Base-by-base conservation (phyloP, 2,797 vertebrate genomes). In the Melanotaenia maccullochi region DNA sequence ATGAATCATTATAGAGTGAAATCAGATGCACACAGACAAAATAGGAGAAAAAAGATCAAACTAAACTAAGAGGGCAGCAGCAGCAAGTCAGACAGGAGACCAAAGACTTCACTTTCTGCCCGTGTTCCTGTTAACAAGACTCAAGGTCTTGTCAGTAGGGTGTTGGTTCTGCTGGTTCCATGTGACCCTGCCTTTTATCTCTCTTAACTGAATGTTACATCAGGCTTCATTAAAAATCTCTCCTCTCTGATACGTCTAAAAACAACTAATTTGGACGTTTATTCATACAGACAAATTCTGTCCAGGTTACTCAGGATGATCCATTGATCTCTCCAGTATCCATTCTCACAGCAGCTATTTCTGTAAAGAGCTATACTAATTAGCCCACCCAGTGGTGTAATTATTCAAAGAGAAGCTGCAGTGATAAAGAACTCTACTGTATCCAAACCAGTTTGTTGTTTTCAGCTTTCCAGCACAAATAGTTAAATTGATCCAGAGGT, bases 61-160 rank as follows among this genome's bases (percentile, higher is more conserved):
- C 22, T 38, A 36, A 36, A 24, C 12, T 5, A 36, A 16, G 2
- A 7, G 33, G 6, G 35, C 67, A 35, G 60, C 55, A 18, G 38
- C 40, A 58, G 70, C 59, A 71, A 71, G 32, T 76, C 69, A 75
- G 24, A 67, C 24, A 57, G 36, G 14, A 51, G 36, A 78, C 54
- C 6, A 73, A 66, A 71, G 42, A 65, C 76, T 77, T 78, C 22
- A 68, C 76, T 85, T 80, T 80, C 72, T 79, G 76, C 74, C 57
- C 35, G 60, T 66, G 12, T 54, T 68, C 65, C 57, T 72, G 58
- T 61, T 63, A 63, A 71, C 68, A 42, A 69, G 47, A 74, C 4
- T 40, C 13, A 28, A 25, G 36, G 22, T 40, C 33, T 60, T 58
- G 16, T 66, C 76, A 85, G 57, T 7, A 38, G 33, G 80, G 40